Evolutionary conservation across 1,140 invertebrate species (phyloP), one percentile per base, ranked within the genome.

Genomic region (Drosophila littoralis): DNA sequence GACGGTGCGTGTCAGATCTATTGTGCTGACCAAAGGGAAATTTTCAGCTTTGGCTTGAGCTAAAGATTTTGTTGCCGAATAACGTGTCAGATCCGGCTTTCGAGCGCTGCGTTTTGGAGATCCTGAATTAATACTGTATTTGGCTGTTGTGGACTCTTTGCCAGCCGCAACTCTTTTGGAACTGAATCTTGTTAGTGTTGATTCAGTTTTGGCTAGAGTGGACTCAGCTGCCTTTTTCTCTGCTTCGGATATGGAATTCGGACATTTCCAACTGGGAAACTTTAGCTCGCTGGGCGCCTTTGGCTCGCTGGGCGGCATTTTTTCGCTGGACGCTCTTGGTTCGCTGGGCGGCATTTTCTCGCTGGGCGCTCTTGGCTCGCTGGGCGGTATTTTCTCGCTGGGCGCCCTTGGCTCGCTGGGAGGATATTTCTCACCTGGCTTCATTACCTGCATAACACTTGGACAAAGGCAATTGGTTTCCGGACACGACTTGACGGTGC

Each of bases 41-140:
- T 32, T 48, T 22, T 12, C 8, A n/a, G 42, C 42, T 12, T 10
- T 36, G 5, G 28, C 3, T 22, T 51, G 6, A n/a, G 36, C 1
- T 22, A 32, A 42, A 12, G 52, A 61, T n/a, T 57, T 54, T 32
- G 52, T 22, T 0, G 69, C 67, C 63, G 46, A 72, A 35, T 12
- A 72, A 1, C 22, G 38, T n/a, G 46, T 32, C 9, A 67, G 52
- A 52, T 46, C 63, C 1, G 45, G 36, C 0, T 1, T 1, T 12
- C 1, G n/a, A 12, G 28, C 8, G 7, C 4, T 45, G 6, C 13
- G 46, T n/a, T 12, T 43, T 10, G n/a, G 15, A 32, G 17, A 28
- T 28, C 22, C 22, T 28, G 22, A 28, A 28, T 28, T 28, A 28
- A 28, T 28, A 28, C 8, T 8, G 40, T 6, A 42, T 40, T 13